Conservation (phyloP, 2,797 vertebrate genomes). For the Champsocephalus gunnari region DNA sequence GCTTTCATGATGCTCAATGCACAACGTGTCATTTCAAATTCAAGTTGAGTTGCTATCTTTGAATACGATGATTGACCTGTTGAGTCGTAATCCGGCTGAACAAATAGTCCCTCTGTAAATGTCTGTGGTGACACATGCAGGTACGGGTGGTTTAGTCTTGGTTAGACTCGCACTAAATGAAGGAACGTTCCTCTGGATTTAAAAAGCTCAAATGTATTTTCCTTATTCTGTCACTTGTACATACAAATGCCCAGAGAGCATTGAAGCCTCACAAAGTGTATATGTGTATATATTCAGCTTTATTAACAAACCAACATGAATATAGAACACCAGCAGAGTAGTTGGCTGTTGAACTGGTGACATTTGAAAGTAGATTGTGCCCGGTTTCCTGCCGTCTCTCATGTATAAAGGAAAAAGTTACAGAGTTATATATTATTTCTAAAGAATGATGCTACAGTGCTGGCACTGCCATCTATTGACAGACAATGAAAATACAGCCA, state of each 20-base stretch:
- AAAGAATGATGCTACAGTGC: conserved; percentile 82
- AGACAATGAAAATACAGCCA: conserved; percentile 75
- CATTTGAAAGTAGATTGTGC: conserved; percentile 40
- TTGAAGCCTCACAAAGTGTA: conserved; percentile 46
- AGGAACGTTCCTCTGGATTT: conserved; percentile 76
- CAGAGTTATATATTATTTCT: conserved; percentile 76
- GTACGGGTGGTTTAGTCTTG: conserved; percentile 62
- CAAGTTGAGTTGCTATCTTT: neutral
- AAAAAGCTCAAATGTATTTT: conserved; percentile 41
- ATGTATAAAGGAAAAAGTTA: conserved; percentile 71
- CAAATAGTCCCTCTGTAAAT: neutral
- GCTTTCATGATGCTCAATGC: neutral
- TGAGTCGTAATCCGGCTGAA: conserved; percentile 12
- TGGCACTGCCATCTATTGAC: conserved; percentile 87
- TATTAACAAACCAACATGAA: conserved; percentile 62
- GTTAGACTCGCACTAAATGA: conserved; percentile 71
- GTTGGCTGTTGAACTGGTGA: conserved; percentile 17
- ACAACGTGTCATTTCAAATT: conserved; percentile 24
- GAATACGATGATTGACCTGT: neutral
- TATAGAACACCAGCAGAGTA: conserved; percentile 34
- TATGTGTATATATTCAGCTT: conserved; percentile 64
- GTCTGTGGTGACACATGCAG: conserved; percentile 44
- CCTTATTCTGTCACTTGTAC: conserved; percentile 54
- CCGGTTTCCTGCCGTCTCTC: conserved; percentile 58
- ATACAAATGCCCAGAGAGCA: conserved; percentile 53